phyloP scores from a whole-genome alignment of 2,888 invertebrate genomes.

The Clivina fossor region DNA sequence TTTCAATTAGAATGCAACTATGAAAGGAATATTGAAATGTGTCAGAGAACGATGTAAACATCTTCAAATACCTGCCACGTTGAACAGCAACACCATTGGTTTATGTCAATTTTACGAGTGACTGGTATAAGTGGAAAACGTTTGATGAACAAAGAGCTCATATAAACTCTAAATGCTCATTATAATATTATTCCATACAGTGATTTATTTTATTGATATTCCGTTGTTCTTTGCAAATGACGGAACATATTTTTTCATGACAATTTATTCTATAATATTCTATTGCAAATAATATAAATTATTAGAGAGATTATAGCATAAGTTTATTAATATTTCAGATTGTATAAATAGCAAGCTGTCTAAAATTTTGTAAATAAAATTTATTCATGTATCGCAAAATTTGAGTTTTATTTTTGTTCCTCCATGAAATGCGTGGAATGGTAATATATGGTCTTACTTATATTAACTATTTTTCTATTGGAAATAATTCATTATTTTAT shows the following conservation, averaged over 20 bases:
- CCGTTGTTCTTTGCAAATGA: constrained; percentile 5
- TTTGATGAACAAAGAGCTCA: constrained; percentile 3
- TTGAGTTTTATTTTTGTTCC: neutral
- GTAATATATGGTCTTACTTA: too few species aligned
- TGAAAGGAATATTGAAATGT: too few species aligned
- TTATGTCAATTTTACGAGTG: constrained; percentile 17
- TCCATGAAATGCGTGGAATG: too few species aligned
- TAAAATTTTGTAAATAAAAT: constrained; percentile 28
- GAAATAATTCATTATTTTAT: too few species aligned
- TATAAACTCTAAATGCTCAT: constrained; percentile 2
- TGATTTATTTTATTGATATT: constrained; percentile 5
- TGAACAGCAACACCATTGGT: constrained; percentile 17
- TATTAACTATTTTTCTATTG: too few species aligned
- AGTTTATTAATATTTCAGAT: constrained; percentile 16
- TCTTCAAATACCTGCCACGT: too few species aligned
- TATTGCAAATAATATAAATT: constrained; percentile 15
- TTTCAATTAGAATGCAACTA: too few species aligned
- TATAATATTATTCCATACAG: constrained; percentile 8
- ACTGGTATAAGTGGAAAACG: neutral
- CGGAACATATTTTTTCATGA: constrained; percentile 26
- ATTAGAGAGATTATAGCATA: constrained; percentile 12
- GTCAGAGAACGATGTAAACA: too few species aligned
- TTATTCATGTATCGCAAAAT: constrained; percentile 25
- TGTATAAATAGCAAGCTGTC: constrained; percentile 20
- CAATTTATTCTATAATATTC: constrained; percentile 14